Evolutionary conservation across 2,113 vertebrate species (phyloP).

Genomic region (Syngnathoides biaculeatus): DNA sequence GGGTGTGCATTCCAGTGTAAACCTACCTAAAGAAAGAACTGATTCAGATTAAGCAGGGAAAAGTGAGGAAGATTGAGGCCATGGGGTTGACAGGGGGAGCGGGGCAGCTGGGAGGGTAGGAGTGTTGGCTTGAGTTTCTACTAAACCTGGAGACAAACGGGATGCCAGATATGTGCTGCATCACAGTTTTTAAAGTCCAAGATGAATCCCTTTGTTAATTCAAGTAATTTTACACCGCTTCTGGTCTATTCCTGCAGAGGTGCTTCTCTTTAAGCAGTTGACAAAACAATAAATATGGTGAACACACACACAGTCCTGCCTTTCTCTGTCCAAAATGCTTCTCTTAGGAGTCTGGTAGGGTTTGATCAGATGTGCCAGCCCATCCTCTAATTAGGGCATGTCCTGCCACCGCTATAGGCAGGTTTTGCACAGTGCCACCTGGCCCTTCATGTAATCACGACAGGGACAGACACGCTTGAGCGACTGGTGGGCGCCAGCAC

Average conservation of each 20-base stretch:
- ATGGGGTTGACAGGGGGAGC: not conserved
- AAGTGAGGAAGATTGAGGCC: not conserved
- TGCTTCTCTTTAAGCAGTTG: not conserved
- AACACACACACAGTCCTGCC: slow-evolving; percentile 14
- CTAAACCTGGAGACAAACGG: slow-evolving; percentile 19
- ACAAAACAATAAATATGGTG: slow-evolving; percentile 47
- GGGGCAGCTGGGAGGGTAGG: not conserved
- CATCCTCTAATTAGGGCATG: not conserved
- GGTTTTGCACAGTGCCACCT: slow-evolving; percentile 93
- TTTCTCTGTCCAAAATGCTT: not conserved
- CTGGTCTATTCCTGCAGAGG: slow-evolving; percentile 5
- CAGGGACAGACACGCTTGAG: slow-evolving; percentile 91
- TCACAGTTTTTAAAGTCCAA: slow-evolving; percentile 19
- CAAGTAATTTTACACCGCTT: slow-evolving; percentile 34
- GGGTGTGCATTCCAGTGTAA: slow-evolving; percentile 57
- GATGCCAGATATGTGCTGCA: slow-evolving; percentile 23
- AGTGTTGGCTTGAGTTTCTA: not conserved
- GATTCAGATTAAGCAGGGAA: slow-evolving; percentile 19
- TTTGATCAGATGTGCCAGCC: slow-evolving; percentile 1
- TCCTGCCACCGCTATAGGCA: slow-evolving; percentile 83
- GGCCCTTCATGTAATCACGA: slow-evolving; percentile 97
- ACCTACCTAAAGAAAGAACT: slow-evolving; percentile 55
- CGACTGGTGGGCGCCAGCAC: slow-evolving; percentile 83
- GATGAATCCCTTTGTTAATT: slow-evolving; percentile 36
- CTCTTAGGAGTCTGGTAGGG: slow-evolving; percentile 24